phyloP scores from a whole-genome alignment of 35 echinoderm and acorn worm species.

The Anneissia japonica region DNA sequence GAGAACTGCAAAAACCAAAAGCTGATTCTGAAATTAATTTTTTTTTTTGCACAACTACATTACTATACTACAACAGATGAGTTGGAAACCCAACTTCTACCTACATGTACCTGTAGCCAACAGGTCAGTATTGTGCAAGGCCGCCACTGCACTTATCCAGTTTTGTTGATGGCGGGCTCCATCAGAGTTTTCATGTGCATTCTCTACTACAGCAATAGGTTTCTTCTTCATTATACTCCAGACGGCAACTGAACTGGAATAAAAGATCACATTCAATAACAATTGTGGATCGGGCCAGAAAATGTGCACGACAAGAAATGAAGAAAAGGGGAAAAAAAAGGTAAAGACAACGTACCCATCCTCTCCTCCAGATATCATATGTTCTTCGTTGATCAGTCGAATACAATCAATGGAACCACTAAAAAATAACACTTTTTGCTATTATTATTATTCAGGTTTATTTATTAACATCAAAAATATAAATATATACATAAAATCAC shows the following conservation, averaged over 20 bases:
- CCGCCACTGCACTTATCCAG: conserved; percentile 82
- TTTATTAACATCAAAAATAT: too few relatives aligned
- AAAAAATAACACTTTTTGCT: conserved; percentile 5
- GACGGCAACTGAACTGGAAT: conserved; percentile 56
- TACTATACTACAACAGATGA: too few relatives aligned
- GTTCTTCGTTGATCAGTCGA: conserved; percentile 78
- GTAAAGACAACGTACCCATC: conserved; percentile 57
- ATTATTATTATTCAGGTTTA: too few relatives aligned
- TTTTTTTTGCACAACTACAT: too few relatives aligned
- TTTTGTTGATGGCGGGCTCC: conserved; percentile 41
- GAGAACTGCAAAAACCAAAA: neutral
- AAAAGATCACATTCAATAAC: neutral
- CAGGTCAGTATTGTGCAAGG: conserved; percentile 69
- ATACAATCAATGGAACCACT: conserved; percentile 93
- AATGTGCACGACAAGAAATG: neutral
- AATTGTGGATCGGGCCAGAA: neutral
- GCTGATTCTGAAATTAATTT: too few relatives aligned
- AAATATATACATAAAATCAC: too few relatives aligned
- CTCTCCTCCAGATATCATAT: conserved; percentile 82
- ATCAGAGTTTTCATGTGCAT: conserved; percentile 54
- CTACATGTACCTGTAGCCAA: conserved; percentile 72
- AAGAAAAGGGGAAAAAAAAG: neutral
- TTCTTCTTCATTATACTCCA: conserved; percentile 94
- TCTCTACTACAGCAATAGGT: conserved; percentile 48
- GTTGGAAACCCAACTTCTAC: neutral